These are phyloP conservation scores for Sarcophaga subvicina DNA, from an alignment of 2,888 invertebrate species.

Conservation along the genomic window DNA sequence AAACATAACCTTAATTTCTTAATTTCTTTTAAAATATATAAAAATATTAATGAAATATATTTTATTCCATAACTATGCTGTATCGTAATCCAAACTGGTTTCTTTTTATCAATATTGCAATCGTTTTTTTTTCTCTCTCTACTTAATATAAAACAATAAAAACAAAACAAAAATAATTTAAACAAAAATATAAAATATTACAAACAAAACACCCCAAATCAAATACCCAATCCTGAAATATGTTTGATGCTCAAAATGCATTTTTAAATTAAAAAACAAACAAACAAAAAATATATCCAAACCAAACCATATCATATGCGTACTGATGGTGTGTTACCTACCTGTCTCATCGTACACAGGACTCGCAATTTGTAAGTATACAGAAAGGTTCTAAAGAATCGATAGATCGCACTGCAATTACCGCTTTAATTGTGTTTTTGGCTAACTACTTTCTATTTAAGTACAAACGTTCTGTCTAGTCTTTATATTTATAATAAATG, in stretches of 20 bases:
- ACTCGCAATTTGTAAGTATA: conserved; percentile 79
- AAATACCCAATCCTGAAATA: conserved; percentile 26
- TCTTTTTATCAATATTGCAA: conserved; percentile 54
- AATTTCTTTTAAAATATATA: neutral
- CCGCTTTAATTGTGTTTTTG: conserved; percentile 59
- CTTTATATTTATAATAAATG: neutral
- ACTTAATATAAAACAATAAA: conserved; percentile 42
- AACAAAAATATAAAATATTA: conserved; percentile 24
- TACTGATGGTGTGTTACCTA: conserved; percentile 38
- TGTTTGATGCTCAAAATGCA: conserved; percentile 28
- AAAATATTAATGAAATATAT: conserved; percentile 14
- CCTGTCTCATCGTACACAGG: conserved; percentile 71
- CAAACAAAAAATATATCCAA: conserved; percentile 26
- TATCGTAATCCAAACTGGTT: conserved; percentile 38
- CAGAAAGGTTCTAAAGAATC: conserved; percentile 72
- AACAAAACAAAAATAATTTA: conserved; percentile 17
- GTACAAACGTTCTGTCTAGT: conserved; percentile 27
- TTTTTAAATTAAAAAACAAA: neutral
- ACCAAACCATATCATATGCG: conserved; percentile 25
- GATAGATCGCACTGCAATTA: conserved; percentile 72
- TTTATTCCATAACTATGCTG: conserved; percentile 24
- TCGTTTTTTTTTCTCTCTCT: conserved; percentile 4
- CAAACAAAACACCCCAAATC: conserved; percentile 26
- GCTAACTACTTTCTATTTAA: neutral
- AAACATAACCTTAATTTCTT: too few relatives aligned